Base-by-base conservation (phyloP, 2,888 invertebrate species). In the Isoperla grammatica region DNA sequence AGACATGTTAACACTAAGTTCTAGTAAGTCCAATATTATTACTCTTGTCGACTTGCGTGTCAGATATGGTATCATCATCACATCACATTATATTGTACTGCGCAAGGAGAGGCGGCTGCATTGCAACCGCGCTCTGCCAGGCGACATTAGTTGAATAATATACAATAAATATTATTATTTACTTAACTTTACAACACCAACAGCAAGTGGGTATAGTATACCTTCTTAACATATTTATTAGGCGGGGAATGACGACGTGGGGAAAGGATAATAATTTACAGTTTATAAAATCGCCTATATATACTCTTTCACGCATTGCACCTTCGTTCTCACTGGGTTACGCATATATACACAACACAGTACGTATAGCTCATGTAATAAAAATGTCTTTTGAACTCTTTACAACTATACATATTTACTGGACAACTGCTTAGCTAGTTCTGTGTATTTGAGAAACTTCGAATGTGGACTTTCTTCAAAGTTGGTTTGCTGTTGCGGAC, bases 401-500 rank as follows among this genome's bases (percentile, higher is more conserved):
- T 19, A 54, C 49, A 56, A 78, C 84, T 88, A 92, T 83, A 90
- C 90, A 81, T 94, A 95, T 81, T 95, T 95, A 79, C 94, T 95
- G 74, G 95, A 95, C 75, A 97, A 81, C 80, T 97, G 96, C 79
- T 96, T 96, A 72, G 97, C 97, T 78, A 97, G 86, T 80, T 97
- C 95, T 74, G 95, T 95, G 79, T 97, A 97, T 81, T 96, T 96
- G 69, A 95, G 87, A 82, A 96, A 96, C 81, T 96, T 97, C 69
- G 96, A 94, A 78, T 95, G 94, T 54, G 94, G 92, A 74, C 91
- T 93, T 76, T 95, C 95, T 71, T 93, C 93, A 72, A 86, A 88
- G 35, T 62, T 69, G 71, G 68, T 35, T 70, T 70, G 57, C 68
- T 69, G 62, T 56, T 73, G 72, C 23, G 74, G 74, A 67, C 75